Percentiles rank a stretch among this genome's conserved stretches.
Evolutionary conservation across 64 coral and sea anemone genomes (phyloP).

Genomic region (Porites lutea): DNA sequence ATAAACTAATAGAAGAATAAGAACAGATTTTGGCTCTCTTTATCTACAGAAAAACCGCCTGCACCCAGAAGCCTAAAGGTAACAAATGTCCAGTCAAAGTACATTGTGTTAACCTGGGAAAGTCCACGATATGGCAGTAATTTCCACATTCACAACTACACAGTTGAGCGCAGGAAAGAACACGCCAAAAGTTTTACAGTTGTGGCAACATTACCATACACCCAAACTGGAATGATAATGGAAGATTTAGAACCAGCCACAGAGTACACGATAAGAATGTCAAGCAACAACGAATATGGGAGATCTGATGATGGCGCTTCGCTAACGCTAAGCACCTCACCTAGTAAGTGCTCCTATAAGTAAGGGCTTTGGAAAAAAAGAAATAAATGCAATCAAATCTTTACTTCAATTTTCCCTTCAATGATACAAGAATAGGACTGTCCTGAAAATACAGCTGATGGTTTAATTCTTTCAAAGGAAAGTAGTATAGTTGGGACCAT

Average conservation of each 20-base stretch:
- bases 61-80: background rate
- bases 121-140: background rate
- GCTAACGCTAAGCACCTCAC: background rate
- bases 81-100: background rate
- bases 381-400: too few relatives aligned
- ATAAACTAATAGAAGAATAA: too few relatives aligned
- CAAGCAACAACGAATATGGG: conserved; percentile 24
- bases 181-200: background rate
- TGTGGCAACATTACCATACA: background rate
- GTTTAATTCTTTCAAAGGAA: too few relatives aligned
- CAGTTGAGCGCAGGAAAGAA: background rate
- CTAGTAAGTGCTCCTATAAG: background rate
- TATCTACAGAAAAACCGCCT: background rate
- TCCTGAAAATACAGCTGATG: too few relatives aligned
- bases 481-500: too few relatives aligned
- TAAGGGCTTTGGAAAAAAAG: too few relatives aligned
- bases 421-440: too few relatives aligned
- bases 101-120: background rate
- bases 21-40: background rate
- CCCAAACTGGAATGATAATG: background rate
- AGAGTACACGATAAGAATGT: conserved; percentile 24
- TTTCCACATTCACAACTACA: background rate
- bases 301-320: background rate
- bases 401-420: too few relatives aligned
- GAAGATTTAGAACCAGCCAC: conserved; percentile 11